Base-by-base conservation (phyloP, 2,888 invertebrate genomes). In the Rhamphomyia laevipes region DNA sequence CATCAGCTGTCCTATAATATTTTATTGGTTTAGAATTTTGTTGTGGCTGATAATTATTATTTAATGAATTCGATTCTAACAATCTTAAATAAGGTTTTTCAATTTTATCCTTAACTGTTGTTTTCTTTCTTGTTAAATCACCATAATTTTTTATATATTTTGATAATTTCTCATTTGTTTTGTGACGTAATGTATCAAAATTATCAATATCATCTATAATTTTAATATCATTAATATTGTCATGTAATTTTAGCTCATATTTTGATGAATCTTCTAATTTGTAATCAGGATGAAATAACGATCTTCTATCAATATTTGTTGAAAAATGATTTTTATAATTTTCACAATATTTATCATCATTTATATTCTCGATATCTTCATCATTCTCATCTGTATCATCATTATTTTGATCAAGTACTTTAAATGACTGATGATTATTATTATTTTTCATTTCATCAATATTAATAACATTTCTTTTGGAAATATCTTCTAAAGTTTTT, bases 121-220 rank as follows among this genome's bases (percentile, higher is more conserved):
- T 47, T 59, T 59, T 46, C 56, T 58, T 58, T 55, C 41, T 33
- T 9, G 61, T 60, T 43, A 69, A 47, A 51, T 69, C 68, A 0
- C 68, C 66, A 46, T 69, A 69, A 53, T 69, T 66, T 46, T 61
- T 62, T 2, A 67, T 55, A 53, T 68, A 69, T n/a, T 63, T 64
- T 4, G 60, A 56, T 6, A 69, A 30, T 5, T 60, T 60, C 35
- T 60, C 59, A 50, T 68, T 64, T 1, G 63, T 66, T 51, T 64
- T 61, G 0, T 58, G 54, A 1, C 64, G 61, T 37, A 68, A 55
- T 27, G 57, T 58, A 44, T 65, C 65, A 46, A 66, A 58, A 46
- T 55, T 52, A 17, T 59, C 52, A 15, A 60, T 57, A 30, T 65
- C 61, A 50, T 61, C 63, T 16, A 56, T 40, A 6, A 50, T 31